A percentile compares a stretch with the other conserved stretches of the same genome.
phyloP scores from a whole-genome alignment of 2,113 vertebrate genomes.

The Tautogolabrus adspersus region DNA sequence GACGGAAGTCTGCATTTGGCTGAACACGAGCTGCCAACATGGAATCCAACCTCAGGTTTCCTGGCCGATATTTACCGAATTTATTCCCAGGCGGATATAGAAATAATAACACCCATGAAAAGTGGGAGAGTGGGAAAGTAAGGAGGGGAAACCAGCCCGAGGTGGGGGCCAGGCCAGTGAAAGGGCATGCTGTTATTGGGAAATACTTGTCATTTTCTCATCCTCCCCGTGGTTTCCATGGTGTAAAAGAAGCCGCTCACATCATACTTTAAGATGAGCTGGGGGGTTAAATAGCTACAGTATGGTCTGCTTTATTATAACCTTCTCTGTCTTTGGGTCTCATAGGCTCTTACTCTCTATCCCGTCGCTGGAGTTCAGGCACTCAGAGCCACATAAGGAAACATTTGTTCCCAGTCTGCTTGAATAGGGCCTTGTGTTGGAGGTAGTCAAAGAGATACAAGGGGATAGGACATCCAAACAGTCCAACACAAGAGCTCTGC shows the following conservation, averaged over 20 bases:
- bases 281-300: slow-evolving; percentile 73
- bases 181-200: slow-evolving; percentile 38
- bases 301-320: slow-evolving; percentile 78
- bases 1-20: slow-evolving; percentile 44
- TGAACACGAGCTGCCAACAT: slow-evolving; percentile 49
- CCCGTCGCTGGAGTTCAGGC: slow-evolving; percentile 72
- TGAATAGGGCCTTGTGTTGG: slow-evolving; percentile 94
- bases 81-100: slow-evolving; percentile 53
- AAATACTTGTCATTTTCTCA: slow-evolving; percentile 58
- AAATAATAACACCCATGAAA: slow-evolving; percentile 58
- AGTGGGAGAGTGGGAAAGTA: slow-evolving; percentile 42
- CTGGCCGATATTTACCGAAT: slow-evolving; percentile 66
- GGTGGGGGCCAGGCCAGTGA: slow-evolving; percentile 34
- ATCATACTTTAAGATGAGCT: slow-evolving; percentile 17
- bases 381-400: slow-evolving; percentile 90
- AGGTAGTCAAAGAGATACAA: slow-evolving; percentile 85
- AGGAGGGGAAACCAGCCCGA: slow-evolving; percentile 42
- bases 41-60: slow-evolving; percentile 62
- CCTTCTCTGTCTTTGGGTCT: slow-evolving; percentile 44
- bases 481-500: slow-evolving; percentile 76
- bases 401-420: slow-evolving; percentile 90
- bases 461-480: slow-evolving; percentile 87
- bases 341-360: slow-evolving; percentile 72
- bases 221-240: slow-evolving; percentile 27
- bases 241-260: slow-evolving; percentile 8